Conservation (phyloP, 1,140 invertebrate genomes). For the Drosophila littoralis region DNA sequence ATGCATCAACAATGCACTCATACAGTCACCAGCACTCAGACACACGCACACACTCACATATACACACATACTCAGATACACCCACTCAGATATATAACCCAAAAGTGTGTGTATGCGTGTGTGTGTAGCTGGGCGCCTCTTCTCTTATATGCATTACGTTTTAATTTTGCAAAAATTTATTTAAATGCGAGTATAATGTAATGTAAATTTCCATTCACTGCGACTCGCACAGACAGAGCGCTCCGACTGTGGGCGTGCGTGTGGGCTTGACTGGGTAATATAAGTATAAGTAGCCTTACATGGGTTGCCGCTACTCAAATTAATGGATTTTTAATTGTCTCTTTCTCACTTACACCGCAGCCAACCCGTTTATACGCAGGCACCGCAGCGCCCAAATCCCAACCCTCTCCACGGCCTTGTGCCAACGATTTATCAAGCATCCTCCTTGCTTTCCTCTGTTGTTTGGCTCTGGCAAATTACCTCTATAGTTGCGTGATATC, state of each 20-base stretch:
- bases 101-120: neutral
- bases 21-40: neutral
- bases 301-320: conserved; percentile 78
- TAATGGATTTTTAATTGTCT: conserved; percentile 83
- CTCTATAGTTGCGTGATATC: conserved; percentile 27
- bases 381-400: neutral
- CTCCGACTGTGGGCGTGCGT: conserved; percentile 7
- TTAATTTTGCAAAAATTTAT: conserved; percentile 82
- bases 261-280: conserved; percentile 47
- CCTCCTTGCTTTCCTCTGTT: neutral
- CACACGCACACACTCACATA: conserved; percentile 1
- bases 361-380: conserved; percentile 9
- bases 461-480: conserved; percentile 47
- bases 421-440: neutral
- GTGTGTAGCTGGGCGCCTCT: conserved; percentile 23
- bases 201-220: conserved; percentile 75
- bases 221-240: conserved; percentile 12
- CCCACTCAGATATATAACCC: conserved; percentile 4
- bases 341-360: conserved; percentile 76
- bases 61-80: conserved; percentile 9
- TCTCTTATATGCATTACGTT: conserved; percentile 70
- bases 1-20: conserved; percentile 68
- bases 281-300: conserved; percentile 76
- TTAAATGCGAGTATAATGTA: conserved; percentile 81
- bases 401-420: neutral